Evolutionary conservation across 2,113 vertebrate species (phyloP).

Genomic region (Cheirogaleus medius): DNA sequence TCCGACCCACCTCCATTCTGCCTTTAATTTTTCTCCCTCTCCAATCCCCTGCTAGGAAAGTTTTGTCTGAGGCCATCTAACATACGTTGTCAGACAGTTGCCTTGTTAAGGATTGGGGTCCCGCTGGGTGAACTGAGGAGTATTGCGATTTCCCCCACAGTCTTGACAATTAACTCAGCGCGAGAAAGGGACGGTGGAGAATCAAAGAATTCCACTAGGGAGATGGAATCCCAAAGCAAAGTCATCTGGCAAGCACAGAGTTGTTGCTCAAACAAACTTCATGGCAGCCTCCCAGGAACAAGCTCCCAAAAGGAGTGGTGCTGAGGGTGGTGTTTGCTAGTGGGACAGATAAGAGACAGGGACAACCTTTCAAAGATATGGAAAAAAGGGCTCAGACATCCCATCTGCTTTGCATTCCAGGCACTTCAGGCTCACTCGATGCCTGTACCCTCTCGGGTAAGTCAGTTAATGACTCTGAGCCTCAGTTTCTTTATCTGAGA

Average conservation of each 20-base stretch:
- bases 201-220: conserved; percentile 36
- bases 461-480: neutral
- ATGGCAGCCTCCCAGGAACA: neutral
- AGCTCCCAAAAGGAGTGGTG: neutral
- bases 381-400: neutral
- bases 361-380: neutral
- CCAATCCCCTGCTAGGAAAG: conserved; percentile 43
- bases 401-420: neutral
- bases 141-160: neutral
- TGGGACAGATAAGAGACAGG: neutral
- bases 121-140: conserved; percentile 44
- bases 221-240: neutral
- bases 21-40: neutral
- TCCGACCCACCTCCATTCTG: neutral
- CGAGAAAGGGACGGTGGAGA: neutral
- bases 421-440: neutral
- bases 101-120: conserved; percentile 35
- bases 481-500: neutral
- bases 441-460: neutral
- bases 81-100: conserved; percentile 42
- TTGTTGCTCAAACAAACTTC: conserved; percentile 9
- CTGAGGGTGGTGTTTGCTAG: neutral
- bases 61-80: conserved; percentile 45
- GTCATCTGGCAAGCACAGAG: neutral
- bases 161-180: conserved; percentile 44